Conservation (phyloP, 1,140 invertebrate genomes). For the Melitaea cinxia region DNA sequence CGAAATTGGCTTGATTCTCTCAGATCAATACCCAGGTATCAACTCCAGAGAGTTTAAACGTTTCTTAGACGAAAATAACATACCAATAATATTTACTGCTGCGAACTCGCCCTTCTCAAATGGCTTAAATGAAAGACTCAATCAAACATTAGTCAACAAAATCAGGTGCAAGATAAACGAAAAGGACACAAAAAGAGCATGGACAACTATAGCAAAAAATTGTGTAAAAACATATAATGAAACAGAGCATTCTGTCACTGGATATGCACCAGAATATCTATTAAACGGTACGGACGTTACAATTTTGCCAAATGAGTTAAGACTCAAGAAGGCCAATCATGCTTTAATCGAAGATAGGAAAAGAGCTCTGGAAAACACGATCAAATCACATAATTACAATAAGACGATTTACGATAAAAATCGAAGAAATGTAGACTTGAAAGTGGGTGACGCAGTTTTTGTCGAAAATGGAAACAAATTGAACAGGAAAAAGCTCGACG, state of each 20-base stretch:
- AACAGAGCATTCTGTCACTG: neutral
- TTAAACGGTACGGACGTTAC: neutral
- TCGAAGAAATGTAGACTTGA: constrained; percentile 2
- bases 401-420: constrained; percentile 10
- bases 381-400: constrained; percentile 24
- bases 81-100: constrained; percentile 9
- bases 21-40: constrained; percentile 14
- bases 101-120: neutral
- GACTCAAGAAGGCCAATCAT: neutral
- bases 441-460: constrained; percentile 13
- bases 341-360: constrained; percentile 5
- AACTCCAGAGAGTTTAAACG: constrained; percentile 19
- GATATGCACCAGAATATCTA: neutral
- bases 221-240: constrained; percentile 16
- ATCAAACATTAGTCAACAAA: constrained; percentile 17
- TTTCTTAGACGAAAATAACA: neutral
- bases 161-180: constrained; percentile 24
- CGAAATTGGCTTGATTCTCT: constrained; percentile 10
- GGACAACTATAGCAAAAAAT: constrained; percentile 32
- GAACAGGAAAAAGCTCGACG: constrained; percentile 15
- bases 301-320: neutral
- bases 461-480: constrained; percentile 16
- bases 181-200: constrained; percentile 43
- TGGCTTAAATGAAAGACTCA: neutral
- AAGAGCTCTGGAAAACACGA: constrained; percentile 11